A percentile compares a stretch with the other conserved stretches of the same genome.
phyloP scores from a whole-genome alignment of 2,113 vertebrate species.

The Burhinus oedicnemus region DNA sequence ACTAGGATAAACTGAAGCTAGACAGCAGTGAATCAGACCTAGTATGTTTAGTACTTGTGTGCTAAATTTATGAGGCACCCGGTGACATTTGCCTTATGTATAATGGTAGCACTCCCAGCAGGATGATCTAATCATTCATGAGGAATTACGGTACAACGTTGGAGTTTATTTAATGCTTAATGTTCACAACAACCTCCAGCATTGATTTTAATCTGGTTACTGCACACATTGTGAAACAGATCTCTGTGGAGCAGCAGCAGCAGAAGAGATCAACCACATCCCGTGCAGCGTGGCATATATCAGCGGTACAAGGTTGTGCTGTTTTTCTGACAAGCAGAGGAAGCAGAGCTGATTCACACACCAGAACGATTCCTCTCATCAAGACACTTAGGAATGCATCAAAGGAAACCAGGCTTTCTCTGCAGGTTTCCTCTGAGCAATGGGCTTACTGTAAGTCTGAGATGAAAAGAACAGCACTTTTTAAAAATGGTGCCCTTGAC shows the following conservation, averaged over 20 bases:
- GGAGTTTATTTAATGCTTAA: conserved; percentile 53
- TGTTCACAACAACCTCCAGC: conserved; percentile 36
- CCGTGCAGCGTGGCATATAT: not conserved
- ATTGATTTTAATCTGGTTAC: conserved; percentile 43
- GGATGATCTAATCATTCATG: conserved; percentile 53
- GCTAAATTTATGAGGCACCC: conserved; percentile 53
- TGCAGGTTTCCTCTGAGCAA: conserved; percentile 56
- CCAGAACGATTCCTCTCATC: conserved; percentile 39
- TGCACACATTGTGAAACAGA: not conserved
- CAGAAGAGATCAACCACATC: not conserved
- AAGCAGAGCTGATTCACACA: conserved; percentile 40
- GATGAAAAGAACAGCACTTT: conserved; percentile 1
- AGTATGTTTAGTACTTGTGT: conserved; percentile 31
- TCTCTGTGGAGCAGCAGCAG: not conserved
- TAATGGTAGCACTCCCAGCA: conserved; percentile 57
- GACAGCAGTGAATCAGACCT: conserved; percentile 42
- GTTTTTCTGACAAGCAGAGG: conserved; percentile 46
- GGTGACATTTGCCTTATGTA: conserved; percentile 56
- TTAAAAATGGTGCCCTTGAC: not conserved
- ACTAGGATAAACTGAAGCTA: conserved; percentile 18
- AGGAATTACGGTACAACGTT: conserved; percentile 11
- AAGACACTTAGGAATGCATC: conserved; percentile 58
- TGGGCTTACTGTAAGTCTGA: conserved; percentile 1
- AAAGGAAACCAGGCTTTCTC: conserved; percentile 43
- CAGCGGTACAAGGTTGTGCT: not conserved